Percentiles rank a stretch among this genome's conserved stretches.
Conservation (phyloP, 1,140 invertebrate genomes). For the Himalopsyche phryganea region DNA sequence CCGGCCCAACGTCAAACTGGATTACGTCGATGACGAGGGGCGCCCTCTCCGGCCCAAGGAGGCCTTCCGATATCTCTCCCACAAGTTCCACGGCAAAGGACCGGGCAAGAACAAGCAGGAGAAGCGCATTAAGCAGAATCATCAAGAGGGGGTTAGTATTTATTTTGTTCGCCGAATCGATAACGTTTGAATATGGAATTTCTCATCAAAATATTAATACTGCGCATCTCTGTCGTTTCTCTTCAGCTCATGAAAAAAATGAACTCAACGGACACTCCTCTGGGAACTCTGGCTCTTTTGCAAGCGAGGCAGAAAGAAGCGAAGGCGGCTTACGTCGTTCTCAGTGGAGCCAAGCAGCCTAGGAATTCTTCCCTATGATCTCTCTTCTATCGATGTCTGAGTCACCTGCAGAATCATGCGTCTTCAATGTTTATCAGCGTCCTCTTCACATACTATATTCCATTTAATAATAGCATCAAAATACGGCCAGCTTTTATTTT, state of each 20-base stretch:
- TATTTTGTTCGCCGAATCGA: too few species aligned
- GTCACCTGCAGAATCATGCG: neutral
- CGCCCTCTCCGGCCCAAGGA: conserved; percentile 87
- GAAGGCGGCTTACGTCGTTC: conserved; percentile 89
- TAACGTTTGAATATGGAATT: too few species aligned
- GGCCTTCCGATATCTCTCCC: conserved; percentile 92
- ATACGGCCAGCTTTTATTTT: too few species aligned
- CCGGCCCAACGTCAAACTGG: conserved; percentile 93
- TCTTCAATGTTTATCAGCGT: too few species aligned
- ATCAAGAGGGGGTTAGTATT: conserved; percentile 80
- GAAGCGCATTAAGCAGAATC: conserved; percentile 92
- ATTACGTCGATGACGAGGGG: conserved; percentile 97
- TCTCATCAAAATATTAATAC: too few species aligned
- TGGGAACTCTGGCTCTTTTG: conserved; percentile 89
- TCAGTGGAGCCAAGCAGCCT: conserved; percentile 78
- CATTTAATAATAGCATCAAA: too few species aligned
- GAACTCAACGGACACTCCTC: conserved; percentile 96
- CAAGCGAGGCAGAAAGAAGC: conserved; percentile 97
- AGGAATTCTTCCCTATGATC: neutral
- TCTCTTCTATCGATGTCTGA: too few species aligned
- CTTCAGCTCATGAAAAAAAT: conserved; percentile 92
- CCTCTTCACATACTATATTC: too few species aligned
- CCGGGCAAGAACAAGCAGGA: conserved; percentile 98
- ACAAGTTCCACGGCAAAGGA: conserved; percentile 99
- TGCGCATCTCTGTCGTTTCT: conserved; percentile 1